Percentiles rank a stretch among this genome's conserved stretches.
phyloP scores from a whole-genome alignment of 2,888 invertebrate genomes.

The Ctena decussata region DNA sequence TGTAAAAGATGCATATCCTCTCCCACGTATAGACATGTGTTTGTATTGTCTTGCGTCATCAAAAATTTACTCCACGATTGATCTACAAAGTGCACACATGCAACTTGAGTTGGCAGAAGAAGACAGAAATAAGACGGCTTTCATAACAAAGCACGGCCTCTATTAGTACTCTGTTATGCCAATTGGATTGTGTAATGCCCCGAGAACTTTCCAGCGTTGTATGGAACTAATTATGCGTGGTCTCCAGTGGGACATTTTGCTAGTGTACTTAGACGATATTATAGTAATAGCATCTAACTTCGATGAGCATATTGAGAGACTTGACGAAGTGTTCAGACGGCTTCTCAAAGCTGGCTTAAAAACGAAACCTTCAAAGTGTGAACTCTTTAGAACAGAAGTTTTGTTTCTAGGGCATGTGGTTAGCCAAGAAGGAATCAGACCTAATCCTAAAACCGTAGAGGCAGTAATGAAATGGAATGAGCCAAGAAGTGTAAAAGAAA shows the following conservation, averaged over 20 bases:
- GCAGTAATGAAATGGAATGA: too few species aligned
- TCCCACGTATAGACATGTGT: conserved; percentile 37
- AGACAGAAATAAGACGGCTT: conserved; percentile 27
- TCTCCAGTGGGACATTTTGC: neutral
- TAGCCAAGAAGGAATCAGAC: neutral
- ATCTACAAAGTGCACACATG: conserved; percentile 19
- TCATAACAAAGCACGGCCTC: conserved; percentile 49
- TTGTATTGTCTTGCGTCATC: conserved; percentile 29
- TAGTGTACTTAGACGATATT: conserved; percentile 58
- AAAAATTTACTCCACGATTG: conserved; percentile 19
- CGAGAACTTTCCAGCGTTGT: conserved; percentile 56
- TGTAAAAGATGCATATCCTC: conserved; percentile 44
- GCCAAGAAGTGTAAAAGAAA: neutral
- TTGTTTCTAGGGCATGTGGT: conserved; percentile 6
- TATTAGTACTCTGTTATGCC: conserved; percentile 54
- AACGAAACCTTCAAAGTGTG: conserved; percentile 56
- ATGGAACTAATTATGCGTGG: conserved; percentile 48
- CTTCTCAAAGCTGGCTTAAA: conserved; percentile 25
- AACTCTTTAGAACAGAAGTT: conserved; percentile 32
- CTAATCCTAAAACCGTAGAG: neutral
- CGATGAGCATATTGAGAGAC: conserved; percentile 37
- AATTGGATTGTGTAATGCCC: conserved; percentile 57
- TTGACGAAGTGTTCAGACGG: conserved; percentile 33
- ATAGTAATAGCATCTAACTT: conserved; percentile 29
- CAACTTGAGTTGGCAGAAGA: conserved; percentile 22